Evolutionary conservation across 2,113 vertebrate genomes (phyloP), one percentile per base, ranked within the genome.

Genomic region (Limanda limanda): DNA sequence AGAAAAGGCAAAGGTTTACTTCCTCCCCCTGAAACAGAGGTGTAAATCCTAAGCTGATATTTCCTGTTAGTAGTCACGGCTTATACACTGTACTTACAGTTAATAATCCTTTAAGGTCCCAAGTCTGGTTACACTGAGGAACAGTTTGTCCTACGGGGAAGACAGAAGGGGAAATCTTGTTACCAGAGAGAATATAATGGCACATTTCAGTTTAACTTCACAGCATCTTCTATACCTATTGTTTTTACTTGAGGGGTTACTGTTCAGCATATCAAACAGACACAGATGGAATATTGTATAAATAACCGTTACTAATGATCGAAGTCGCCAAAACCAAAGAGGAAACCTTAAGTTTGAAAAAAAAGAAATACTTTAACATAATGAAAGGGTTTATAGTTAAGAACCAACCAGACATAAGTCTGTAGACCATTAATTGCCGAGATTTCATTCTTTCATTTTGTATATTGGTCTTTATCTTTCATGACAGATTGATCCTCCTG

Each of bases 81-180:
- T 68, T 18, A 42, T 35, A 17, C 2, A 18, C 9, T 35, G 15
- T 60, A 89, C 88, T 86, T 69, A 91, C 91, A 86, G 84, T 76
- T 73, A 84, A 58, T 18, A 86, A 86, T 84, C 62, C 48, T 77
- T 75, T 79, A 8, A 87, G 87, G 86, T 90, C 86, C 89, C 13
- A 48, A 62, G 74, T 73, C 83, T 31, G 9, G 80, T 78, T 73
- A 81, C 59, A 66, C 63, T 35, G 69, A 71, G 70, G 66, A 74
- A 79, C 0, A 14, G 25, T 60, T 76, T 82, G 61, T 83, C 87
- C 89, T 85, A 21, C 20, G 4, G 65, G 70, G 27, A 67, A 68
- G 1, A 69, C 2, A 79, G 31, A 68, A 24, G 68, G 31, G 60
- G 1, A 71, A 54, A 59, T 1, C 2, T 15, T 5, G 27, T 76